Evolutionary conservation across 2,797 vertebrate species (phyloP), one percentile per base, ranked within the genome.

Genomic region (Morus bassanus): DNA sequence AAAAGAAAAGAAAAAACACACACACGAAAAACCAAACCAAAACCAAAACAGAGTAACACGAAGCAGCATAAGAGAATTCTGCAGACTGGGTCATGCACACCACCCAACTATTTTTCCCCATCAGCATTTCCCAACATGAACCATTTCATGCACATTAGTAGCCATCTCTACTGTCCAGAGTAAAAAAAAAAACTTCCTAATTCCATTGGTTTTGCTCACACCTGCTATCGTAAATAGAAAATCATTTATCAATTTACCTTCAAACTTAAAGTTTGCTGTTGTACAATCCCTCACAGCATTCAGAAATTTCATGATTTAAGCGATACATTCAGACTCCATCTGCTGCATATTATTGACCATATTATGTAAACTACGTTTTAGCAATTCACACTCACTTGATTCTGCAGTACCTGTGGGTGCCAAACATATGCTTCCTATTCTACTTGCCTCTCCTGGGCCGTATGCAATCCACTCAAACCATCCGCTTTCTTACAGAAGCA

Each of bases 341-440:
- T 94, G 91, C 43, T 94, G 57, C 61, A 61, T 93, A 85, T 94
- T 97, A 95, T 74, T 96, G 93, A 94, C 94, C 79, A 65, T 69
- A 96, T 94, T 90, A 96, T 80, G 91, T 96, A 96, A 97, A 96
- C 88, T 94, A 77, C 21, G 8, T 33, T 90, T 94, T 76, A 77
- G 93, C 86, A 95, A 94, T 86, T 96, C 93, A 91, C 64, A 92
- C 54, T 95, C 89, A 23, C 89, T 97, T 81, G 88, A 51, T 96
- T 95, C 89, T 69, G 70, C 67, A 25, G 95, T 96, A 96, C 70
- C 80, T 95, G 83, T 95, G 93, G 95, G 96, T 96, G 91, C 94
- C 92, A 95, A 95, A 83, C 96, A 97, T 97, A 97, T 95, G 96
- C 53, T 97, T 95, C 78, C 91, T 69, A 92, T 95, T 96, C 93